These are phyloP conservation scores for Paragorgia papillata DNA, from an alignment of 92 coral and sea anemone genomes.

Conservation along the genomic window DNA sequence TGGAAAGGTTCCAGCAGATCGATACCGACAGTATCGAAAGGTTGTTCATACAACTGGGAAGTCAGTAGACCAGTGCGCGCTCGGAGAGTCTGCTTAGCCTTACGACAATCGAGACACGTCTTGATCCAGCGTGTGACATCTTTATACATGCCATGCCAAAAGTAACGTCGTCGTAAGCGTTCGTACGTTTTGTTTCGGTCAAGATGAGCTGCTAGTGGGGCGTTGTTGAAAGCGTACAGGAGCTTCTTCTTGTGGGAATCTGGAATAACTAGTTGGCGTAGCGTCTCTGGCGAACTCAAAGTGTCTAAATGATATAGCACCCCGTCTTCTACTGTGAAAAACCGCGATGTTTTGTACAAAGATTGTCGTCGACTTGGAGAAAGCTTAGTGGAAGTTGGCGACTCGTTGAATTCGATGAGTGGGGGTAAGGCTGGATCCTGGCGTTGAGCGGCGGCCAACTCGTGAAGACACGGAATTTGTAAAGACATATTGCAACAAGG, in stretches of 20 bases:
- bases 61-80: not conserved
- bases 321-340: slow-evolving; percentile 3
- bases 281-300: not conserved
- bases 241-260: slow-evolving; percentile 1
- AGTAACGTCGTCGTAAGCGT: not conserved
- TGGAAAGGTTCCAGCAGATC: no score
- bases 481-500: not conserved
- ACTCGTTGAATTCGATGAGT: no score
- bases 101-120: slow-evolving; percentile 26
- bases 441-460: no score
- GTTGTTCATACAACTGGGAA: slow-evolving; percentile 4
- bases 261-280: slow-evolving; percentile 9
- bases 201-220: slow-evolving; percentile 20
- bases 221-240: slow-evolving; percentile 17
- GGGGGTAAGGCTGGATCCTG: no score
- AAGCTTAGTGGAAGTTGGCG: not conserved
- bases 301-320: not conserved
- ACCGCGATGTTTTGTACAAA: not conserved
- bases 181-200: slow-evolving; percentile 17
- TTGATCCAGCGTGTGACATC: slow-evolving; percentile 11
- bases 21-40: no score
- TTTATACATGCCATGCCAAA: slow-evolving; percentile 15
- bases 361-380: not conserved
- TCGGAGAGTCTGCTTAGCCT: slow-evolving; percentile 11
- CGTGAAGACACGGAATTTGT: no score